Evolutionary conservation across 2,113 vertebrate genomes (phyloP), one percentile per base, ranked within the genome.

Genomic region (Elaphurus davidianus): DNA sequence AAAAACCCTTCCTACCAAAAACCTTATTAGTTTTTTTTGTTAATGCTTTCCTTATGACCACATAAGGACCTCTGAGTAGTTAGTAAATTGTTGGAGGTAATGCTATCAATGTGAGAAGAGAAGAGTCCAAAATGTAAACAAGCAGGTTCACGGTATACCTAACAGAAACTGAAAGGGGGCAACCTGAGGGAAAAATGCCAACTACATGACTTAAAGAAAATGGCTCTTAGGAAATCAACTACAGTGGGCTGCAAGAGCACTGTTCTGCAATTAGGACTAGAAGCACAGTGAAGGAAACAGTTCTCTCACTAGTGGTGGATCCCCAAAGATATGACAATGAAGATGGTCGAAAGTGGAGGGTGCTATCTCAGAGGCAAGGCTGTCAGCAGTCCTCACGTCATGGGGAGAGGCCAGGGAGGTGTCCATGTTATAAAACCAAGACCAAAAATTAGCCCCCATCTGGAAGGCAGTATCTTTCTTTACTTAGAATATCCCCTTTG

Each of bases 401-500:
- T 0, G 6, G 30, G 17, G 30, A 91, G 33, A 40, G 27, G 16
- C 19, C 4, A 23, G 60, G 60, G 30, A 57, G 7, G 50, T 9
- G 27, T 55, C 55, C 28, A 50, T 30, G 6, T 21, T 36, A 52
- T 5, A 28, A 19, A 4, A 13, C 13, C 11, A 47, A 89, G 28
- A 74, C 47, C 23, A 90, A 33, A 91, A 79, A 76, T 8, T 15
- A 60, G 17, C 8, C 25, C 33, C 14, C 43, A 79, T 50, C 0
- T 25, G 71, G 25, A 90, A 91, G 21, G 59, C 23, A 96, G 2
- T 14, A 17, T 45, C 27, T 92, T 96, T 93, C 60, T 88, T 85
- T 17, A n/a, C n/a, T 47, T 94, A 52, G 54, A 91, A 81, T 9
- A 82, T 59, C 91, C n/a, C 60, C 14, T 71, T 88, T 94, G 55